These are phyloP conservation scores for Scaptomyza pallida DNA, from an alignment of 1,140 invertebrate species.

Conservation along the genomic window DNA sequence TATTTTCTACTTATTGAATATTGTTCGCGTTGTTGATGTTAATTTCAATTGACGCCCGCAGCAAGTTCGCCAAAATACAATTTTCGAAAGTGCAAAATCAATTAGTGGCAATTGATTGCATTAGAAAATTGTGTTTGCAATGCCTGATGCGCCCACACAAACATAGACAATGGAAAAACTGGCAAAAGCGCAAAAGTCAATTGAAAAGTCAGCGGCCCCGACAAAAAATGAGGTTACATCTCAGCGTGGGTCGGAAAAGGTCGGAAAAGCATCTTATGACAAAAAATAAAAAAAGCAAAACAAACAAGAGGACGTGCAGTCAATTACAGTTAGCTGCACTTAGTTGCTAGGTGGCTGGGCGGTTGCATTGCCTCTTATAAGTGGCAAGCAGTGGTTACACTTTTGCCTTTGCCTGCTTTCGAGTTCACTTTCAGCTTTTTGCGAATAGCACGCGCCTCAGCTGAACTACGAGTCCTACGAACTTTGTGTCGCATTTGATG, in stretches of 20 bases:
- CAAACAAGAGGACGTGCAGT: slow-evolving; percentile 7
- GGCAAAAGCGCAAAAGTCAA: slow-evolving; percentile 57
- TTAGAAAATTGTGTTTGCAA: slow-evolving; percentile 41
- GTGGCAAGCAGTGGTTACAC: slow-evolving; percentile 1
- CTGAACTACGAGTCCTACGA: slow-evolving; percentile 12
- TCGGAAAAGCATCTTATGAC: background rate
- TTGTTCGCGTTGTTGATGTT: slow-evolving; percentile 14
- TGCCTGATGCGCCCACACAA: background rate
- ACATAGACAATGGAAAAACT: slow-evolving; percentile 14
- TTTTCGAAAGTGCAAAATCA: slow-evolving; percentile 65
- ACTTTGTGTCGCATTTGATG: slow-evolving; percentile 13
- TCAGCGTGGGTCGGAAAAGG: background rate
- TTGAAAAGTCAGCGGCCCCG: slow-evolving; percentile 63
- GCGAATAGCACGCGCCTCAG: background rate
- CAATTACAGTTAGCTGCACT: slow-evolving; percentile 29
- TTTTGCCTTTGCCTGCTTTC: background rate
- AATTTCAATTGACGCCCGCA: slow-evolving; percentile 46
- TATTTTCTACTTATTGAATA: slow-evolving; percentile 2
- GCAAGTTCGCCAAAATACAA: slow-evolving; percentile 41
- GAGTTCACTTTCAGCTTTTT: slow-evolving; percentile 8
- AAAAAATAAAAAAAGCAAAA: background rate
- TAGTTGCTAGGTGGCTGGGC: background rate
- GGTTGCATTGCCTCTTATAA: background rate
- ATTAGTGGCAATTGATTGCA: slow-evolving; percentile 70
- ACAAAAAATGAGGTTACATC: background rate